Evolutionary conservation across 2,113 vertebrate genomes (phyloP).

Genomic region (Gymnobelideus leadbeateri): DNA sequence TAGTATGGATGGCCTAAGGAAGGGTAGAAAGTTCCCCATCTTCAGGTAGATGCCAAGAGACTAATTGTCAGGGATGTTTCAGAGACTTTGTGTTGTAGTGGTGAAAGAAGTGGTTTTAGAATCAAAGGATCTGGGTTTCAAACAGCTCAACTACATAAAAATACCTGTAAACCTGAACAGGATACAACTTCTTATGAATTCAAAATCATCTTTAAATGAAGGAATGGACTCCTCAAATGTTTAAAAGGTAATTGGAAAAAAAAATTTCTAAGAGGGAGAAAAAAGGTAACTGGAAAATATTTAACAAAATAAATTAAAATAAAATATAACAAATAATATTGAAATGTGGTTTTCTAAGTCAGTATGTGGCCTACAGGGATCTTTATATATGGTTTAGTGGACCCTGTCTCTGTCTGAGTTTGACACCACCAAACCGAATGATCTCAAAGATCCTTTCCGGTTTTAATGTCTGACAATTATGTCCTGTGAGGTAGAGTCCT

Average conservation of each 20-base stretch:
- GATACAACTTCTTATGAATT: not conserved
- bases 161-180: not conserved
- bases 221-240: not conserved
- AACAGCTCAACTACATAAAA: not conserved
- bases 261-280: too few relatives aligned
- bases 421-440: not conserved
- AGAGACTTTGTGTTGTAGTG: not conserved
- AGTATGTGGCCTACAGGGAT: not conserved
- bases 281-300: not conserved
- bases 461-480: not conserved
- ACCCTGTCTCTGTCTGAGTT: not conserved
- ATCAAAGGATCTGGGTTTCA: not conserved
- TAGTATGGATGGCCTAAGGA: not conserved
- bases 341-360: not conserved
- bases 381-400: not conserved
- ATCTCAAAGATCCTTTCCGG: not conserved
- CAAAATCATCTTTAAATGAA: not conserved
- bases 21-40: not conserved
- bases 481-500: not conserved
- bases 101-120: not conserved
- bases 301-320: not conserved
- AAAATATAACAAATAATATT: not conserved
- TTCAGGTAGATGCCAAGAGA: not conserved
- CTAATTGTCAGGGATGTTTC: not conserved
- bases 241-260: not conserved